These are phyloP conservation scores for Lepidothrix coronata DNA, from an alignment of 2,113 vertebrate genomes.

Conservation along the genomic window DNA sequence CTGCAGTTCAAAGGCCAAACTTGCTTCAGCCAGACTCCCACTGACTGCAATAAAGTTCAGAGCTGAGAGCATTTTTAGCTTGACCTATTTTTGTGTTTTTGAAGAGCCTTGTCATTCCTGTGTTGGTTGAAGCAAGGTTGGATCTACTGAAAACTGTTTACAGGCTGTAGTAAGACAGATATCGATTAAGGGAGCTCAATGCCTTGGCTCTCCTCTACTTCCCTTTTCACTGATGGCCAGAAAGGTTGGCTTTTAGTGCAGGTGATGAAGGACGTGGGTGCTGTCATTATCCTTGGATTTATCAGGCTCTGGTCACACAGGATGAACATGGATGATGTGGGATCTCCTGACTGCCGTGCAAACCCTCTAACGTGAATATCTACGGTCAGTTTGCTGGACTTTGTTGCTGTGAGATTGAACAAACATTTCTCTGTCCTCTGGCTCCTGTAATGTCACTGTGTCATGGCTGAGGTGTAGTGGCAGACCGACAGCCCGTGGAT, in stretches of 20 bases:
- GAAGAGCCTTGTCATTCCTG: not conserved
- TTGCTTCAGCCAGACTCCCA: not conserved
- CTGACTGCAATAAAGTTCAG: not conserved
- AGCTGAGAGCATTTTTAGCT: not conserved
- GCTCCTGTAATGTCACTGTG: not conserved
- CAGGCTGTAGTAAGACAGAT: not conserved
- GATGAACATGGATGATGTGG: not conserved
- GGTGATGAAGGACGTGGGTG: not conserved
- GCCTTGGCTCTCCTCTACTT: not conserved
- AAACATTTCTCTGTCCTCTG: not conserved
- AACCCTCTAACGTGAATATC: not conserved
- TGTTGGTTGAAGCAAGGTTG: not conserved
- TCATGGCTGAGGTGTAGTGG: not conserved
- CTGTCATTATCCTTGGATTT: not conserved
- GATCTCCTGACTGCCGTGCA: not conserved
- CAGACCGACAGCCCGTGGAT: not conserved
- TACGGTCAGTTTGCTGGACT: not conserved
- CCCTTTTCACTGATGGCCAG: not conserved
- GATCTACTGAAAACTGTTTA: not conserved
- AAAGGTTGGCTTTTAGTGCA: not conserved
- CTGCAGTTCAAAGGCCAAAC: not conserved
- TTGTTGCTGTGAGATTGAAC: not conserved
- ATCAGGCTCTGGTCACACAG: not conserved
- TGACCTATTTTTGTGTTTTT: not conserved
- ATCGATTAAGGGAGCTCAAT: not conserved